phyloP scores from a whole-genome alignment of 2,113 vertebrate genomes.

The Ahaetulla prasina region DNA sequence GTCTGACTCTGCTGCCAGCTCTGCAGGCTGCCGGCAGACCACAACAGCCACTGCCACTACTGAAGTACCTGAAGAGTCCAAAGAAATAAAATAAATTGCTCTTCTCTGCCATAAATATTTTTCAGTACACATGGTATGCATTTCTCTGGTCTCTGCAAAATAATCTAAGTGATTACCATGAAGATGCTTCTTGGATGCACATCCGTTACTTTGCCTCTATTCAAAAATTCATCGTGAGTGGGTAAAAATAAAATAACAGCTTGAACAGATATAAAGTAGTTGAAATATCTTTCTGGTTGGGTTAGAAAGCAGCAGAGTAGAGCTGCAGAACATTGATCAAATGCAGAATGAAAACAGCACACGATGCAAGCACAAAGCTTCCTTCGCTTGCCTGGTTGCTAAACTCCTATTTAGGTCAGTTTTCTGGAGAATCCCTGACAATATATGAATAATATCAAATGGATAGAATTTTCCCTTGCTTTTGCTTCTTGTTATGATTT shows the following conservation, averaged over 20 bases:
- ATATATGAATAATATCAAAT: background rate
- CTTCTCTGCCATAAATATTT: background rate
- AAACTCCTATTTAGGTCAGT: background rate
- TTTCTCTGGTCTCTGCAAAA: background rate
- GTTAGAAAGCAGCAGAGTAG: background rate
- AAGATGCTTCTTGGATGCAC: background rate
- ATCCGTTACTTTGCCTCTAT: background rate
- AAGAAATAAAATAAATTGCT: background rate
- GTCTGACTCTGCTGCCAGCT: too few species aligned
- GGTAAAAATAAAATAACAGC: background rate
- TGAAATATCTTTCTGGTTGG: background rate
- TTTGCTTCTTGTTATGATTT: background rate
- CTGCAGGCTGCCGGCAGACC: too few species aligned
- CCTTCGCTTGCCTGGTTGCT: background rate
- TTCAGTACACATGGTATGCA: background rate
- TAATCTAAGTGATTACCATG: background rate
- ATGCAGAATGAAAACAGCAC: background rate
- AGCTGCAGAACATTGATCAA: background rate
- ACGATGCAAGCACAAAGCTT: background rate
- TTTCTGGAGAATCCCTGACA: background rate
- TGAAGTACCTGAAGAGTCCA: background rate
- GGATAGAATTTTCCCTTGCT: background rate
- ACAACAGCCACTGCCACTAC: background rate
- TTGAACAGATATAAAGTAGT: background rate
- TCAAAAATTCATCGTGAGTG: background rate